Percentiles rank a stretch among this genome's conserved stretches.
Evolutionary conservation across 2,888 invertebrate genomes (phyloP).

Genomic region (Rotaria macrura): DNA sequence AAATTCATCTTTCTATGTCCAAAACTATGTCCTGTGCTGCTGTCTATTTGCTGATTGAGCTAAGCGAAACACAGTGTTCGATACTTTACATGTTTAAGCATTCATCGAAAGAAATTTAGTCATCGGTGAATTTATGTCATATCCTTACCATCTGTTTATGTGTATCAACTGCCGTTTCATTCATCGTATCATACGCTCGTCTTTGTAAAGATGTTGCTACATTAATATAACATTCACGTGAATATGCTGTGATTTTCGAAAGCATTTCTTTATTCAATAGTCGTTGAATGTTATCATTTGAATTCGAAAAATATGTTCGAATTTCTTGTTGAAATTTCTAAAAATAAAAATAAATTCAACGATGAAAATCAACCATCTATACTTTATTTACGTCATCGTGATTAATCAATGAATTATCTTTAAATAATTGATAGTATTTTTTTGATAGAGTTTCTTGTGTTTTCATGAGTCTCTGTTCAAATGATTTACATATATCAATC

Average conservation of each 20-base stretch:
- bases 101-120: too few relatives aligned
- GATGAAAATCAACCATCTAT: background rate
- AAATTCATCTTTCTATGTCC: too few relatives aligned
- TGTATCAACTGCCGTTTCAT: background rate
- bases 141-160: background rate
- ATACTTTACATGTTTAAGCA: too few relatives aligned
- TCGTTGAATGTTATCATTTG: background rate
- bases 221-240: constrained; percentile 10
- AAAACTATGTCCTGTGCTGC: too few relatives aligned
- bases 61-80: too few relatives aligned
- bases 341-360: background rate
- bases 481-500: background rate
- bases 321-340: constrained; percentile 18
- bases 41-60: too few relatives aligned
- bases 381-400: background rate
- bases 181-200: background rate
- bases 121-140: too few relatives aligned
- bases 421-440: constrained; percentile 10
- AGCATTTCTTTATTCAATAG: background rate
- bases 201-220: background rate
- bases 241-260: background rate
- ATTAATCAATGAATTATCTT: background rate
- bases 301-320: background rate
- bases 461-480: background rate
- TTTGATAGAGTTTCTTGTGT: background rate